Evolutionary conservation across 64 coral and sea anemone species (phyloP).

Genomic region (Stichodactyla mertensii): DNA sequence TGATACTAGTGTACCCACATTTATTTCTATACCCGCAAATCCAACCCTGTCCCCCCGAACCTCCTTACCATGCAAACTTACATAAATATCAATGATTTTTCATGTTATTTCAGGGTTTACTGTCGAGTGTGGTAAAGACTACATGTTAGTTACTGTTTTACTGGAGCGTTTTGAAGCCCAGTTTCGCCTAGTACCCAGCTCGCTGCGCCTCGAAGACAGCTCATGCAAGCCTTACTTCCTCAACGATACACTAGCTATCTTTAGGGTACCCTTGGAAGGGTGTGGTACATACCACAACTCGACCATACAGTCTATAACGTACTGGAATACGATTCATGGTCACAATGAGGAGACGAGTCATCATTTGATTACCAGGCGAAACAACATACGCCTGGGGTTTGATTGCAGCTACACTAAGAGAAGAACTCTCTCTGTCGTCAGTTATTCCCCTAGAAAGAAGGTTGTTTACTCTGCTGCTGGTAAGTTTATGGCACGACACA

Average conservation of each 20-base stretch:
- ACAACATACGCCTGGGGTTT: background rate
- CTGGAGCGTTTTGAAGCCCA: background rate
- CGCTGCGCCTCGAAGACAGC: conserved; percentile 2
- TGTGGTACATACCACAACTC: conserved; percentile 20
- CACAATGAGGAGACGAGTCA: background rate
- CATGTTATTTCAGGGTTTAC: background rate
- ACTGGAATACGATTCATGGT: conserved; percentile 2
- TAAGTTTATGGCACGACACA: background rate
- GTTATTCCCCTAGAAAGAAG: conserved; percentile 14
- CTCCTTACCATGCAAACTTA: too few relatives aligned
- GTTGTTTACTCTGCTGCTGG: conserved; percentile 15
- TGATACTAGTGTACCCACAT: too few relatives aligned
- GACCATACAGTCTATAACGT: background rate
- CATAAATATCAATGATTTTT: background rate
- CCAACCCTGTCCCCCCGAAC: too few relatives aligned
- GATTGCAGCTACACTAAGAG: conserved; percentile 10
- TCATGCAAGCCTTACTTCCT: background rate
- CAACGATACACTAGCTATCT: conserved; percentile 18
- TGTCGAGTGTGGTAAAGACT: background rate
- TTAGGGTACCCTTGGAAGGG: conserved; percentile 8
- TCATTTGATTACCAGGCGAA: background rate
- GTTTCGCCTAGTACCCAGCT: background rate
- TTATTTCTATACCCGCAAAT: too few relatives aligned
- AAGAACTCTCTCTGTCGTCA: conserved; percentile 11
- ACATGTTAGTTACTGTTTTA: background rate